phyloP scores from a whole-genome alignment of 2,113 vertebrate genomes.

The Dissostichus mawsoni region DNA sequence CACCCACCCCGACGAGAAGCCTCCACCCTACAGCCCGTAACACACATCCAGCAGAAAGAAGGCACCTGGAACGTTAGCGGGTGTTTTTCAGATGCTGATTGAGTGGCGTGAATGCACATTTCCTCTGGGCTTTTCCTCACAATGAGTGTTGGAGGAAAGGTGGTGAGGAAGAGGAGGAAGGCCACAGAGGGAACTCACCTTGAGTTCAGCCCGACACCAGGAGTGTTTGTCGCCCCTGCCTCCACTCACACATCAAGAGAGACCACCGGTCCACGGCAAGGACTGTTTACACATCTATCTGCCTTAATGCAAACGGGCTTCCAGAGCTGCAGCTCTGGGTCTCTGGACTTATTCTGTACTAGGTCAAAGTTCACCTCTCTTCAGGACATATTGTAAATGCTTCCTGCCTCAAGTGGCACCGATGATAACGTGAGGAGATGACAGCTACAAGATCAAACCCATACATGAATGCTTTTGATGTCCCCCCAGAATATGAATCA shows the following conservation, averaged over 20 bases:
- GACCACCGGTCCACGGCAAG: slow-evolving; percentile 50
- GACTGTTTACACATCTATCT: slow-evolving; percentile 81
- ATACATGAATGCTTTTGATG: slow-evolving; percentile 35
- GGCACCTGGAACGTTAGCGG: slow-evolving; percentile 8
- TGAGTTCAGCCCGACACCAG: slow-evolving; percentile 40
- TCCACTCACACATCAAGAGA: slow-evolving; percentile 42
- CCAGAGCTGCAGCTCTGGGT: slow-evolving; percentile 35
- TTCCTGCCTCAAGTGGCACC: slow-evolving; percentile 35
- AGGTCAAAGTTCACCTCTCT: slow-evolving; percentile 29
- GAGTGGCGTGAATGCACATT: slow-evolving; percentile 27
- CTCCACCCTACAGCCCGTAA: slow-evolving; percentile 96
- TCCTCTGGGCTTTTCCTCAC: slow-evolving; percentile 46
- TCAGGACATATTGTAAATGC: slow-evolving; percentile 38
- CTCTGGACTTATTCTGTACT: slow-evolving; percentile 31
- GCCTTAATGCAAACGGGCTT: slow-evolving; percentile 78
- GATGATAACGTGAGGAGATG: slow-evolving; percentile 19
- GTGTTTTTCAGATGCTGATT: slow-evolving; percentile 22
- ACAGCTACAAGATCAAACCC: slow-evolving; percentile 22
- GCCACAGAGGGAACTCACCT: slow-evolving; percentile 31
- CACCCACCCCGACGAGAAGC: slow-evolving; percentile 96
- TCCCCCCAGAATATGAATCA: slow-evolving; percentile 32
- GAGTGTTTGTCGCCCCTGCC: slow-evolving; percentile 19
- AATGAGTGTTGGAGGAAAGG: slow-evolving; percentile 10
- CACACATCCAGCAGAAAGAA: background rate
- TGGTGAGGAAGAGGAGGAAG: slow-evolving; percentile 5